Conservation (phyloP, 2,113 vertebrate species). For the Dipodomys stephensi region DNA sequence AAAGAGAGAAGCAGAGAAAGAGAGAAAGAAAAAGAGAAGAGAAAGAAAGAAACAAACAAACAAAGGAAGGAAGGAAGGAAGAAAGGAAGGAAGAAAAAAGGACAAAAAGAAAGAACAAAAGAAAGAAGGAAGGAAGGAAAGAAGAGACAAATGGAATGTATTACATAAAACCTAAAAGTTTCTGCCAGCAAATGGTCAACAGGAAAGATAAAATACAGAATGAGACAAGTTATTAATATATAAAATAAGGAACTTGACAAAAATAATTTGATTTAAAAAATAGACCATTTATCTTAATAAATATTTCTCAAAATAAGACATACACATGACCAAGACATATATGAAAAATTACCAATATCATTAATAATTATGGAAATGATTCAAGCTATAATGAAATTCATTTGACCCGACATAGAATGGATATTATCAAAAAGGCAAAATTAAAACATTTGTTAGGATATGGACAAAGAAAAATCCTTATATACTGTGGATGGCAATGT, state of each 20-base stretch:
- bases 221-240: neutral
- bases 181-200: neutral
- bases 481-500: too few relatives aligned
- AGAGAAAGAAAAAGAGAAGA: too few relatives aligned
- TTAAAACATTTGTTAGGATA: neutral
- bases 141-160: neutral
- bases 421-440: neutral
- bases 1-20: too few relatives aligned
- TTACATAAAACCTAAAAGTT: neutral
- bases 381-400: neutral
- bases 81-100: too few relatives aligned
- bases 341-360: neutral
- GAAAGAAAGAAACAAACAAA: neutral
- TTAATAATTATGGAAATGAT: neutral
- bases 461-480: neutral
- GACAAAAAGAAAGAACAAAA: too few relatives aligned
- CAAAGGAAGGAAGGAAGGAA: neutral
- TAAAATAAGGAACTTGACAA: neutral
- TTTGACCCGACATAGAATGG: neutral
- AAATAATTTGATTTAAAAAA: neutral
- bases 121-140: too few relatives aligned
- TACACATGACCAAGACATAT: too few relatives aligned
- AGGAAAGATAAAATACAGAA: neutral
- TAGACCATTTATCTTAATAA: neutral
- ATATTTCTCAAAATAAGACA: neutral